Evolutionary conservation across 2,797 vertebrate genomes (phyloP).

Genomic region (Anguilla anguilla): DNA sequence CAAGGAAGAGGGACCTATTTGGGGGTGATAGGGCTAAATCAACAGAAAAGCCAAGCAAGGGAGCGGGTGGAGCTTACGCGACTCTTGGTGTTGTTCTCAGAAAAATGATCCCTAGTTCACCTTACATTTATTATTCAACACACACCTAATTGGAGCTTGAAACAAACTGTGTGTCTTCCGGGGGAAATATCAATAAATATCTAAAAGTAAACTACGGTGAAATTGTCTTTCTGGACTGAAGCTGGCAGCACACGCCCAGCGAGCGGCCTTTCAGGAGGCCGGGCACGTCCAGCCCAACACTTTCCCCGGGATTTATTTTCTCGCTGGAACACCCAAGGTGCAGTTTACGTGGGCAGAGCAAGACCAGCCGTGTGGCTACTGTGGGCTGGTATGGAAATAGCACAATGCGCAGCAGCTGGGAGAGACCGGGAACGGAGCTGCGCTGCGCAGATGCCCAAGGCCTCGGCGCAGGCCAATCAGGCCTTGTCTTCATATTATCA

Average conservation of each 20-base stretch:
- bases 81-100: background rate
- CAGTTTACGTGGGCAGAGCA: background rate
- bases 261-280: background rate
- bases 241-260: background rate
- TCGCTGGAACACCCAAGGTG: background rate
- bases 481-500: background rate
- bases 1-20: background rate
- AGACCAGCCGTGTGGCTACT: background rate
- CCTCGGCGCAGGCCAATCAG: background rate
- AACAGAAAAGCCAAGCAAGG: background rate
- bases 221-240: background rate
- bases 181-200: background rate
- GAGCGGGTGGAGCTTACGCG: no score
- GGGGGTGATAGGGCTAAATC: background rate
- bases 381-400: background rate
- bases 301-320: background rate
- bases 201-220: background rate
- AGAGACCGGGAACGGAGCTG: background rate
- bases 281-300: background rate
- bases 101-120: background rate
- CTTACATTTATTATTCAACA: slow-evolving; percentile 4
- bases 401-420: background rate
- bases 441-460: background rate
- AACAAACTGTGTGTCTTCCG: background rate
- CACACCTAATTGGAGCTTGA: background rate